phyloP scores from a whole-genome alignment of 1,140 invertebrate genomes.

The Mizuhopecten yessoensis region DNA sequence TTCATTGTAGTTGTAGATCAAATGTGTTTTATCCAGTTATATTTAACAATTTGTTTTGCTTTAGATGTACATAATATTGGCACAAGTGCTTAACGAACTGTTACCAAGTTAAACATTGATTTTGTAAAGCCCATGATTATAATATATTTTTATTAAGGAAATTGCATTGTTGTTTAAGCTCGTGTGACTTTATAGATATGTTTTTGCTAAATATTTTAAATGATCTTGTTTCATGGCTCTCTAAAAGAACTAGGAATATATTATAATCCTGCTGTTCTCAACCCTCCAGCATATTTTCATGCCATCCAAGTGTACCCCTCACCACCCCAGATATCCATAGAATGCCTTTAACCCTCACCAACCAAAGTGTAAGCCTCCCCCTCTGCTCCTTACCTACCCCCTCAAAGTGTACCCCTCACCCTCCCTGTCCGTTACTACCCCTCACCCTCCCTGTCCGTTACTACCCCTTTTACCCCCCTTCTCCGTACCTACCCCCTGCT shows the following conservation, averaged over 20 bases:
- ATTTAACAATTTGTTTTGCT: background rate
- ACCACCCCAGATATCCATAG: too few species aligned
- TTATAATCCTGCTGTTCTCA: too few species aligned
- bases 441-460: too few species aligned
- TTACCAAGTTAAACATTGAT: background rate
- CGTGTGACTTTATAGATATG: background rate
- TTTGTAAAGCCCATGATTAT: constrained; percentile 1
- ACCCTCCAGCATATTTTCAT: background rate
- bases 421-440: background rate
- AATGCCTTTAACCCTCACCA: too few species aligned
- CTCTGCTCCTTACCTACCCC: too few species aligned
- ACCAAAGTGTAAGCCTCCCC: too few species aligned
- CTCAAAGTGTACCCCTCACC: too few species aligned
- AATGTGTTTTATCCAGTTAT: background rate
- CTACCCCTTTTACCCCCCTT: background rate
- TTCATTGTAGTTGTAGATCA: background rate
- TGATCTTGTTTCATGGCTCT: background rate
- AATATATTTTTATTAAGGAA: constrained; percentile 13
- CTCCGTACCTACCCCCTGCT: background rate
- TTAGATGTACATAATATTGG: constrained; percentile 28
- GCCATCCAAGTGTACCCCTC: too few species aligned
- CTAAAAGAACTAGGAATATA: too few species aligned
- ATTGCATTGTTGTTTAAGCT: constrained; percentile 8
- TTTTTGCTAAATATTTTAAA: constrained; percentile 36
- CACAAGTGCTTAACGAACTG: background rate